A percentile compares a stretch with the other conserved stretches of the same genome.
phyloP scores from a whole-genome alignment of 1,140 invertebrate species.

The Drosophila azteca region DNA sequence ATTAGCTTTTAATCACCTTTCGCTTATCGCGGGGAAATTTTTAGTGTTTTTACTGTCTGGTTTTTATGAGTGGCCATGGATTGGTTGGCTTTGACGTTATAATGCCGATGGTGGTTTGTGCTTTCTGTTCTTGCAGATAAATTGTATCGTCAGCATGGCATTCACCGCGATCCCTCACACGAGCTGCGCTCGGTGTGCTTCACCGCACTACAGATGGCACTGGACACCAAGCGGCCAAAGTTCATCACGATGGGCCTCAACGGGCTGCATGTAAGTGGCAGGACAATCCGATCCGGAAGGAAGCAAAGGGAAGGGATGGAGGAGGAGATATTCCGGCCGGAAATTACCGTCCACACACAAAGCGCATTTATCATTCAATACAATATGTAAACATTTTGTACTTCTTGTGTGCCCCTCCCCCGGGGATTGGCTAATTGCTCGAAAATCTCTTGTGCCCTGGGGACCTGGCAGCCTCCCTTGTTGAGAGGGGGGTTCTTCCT shows the following conservation, averaged over 20 bases:
- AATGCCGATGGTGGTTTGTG: neutral
- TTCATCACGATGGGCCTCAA: constrained; percentile 91
- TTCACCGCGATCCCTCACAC: constrained; percentile 91
- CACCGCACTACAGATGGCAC: constrained; percentile 91
- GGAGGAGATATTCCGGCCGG: constrained; percentile 34
- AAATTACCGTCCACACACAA: constrained; percentile 34
- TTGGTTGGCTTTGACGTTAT: too few species aligned
- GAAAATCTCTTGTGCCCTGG: too few species aligned
- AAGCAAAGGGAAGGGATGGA: neutral
- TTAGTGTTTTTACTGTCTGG: constrained; percentile 11
- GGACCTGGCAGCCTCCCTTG: too few species aligned
- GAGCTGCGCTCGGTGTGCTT: constrained; percentile 93
- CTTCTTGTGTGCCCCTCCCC: too few species aligned
- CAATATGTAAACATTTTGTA: constrained; percentile 2
- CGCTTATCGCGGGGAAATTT: constrained; percentile 19
- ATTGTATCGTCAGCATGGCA: constrained; percentile 91
- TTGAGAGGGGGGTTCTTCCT: too few species aligned
- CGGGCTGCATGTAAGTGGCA: constrained; percentile 91
- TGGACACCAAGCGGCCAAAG: constrained; percentile 94
- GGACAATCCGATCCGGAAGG: constrained; percentile 40
- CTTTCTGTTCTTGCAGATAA: constrained; percentile 87
- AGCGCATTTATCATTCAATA: constrained; percentile 41
- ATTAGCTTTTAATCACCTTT: constrained; percentile 15
- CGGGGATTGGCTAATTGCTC: neutral
- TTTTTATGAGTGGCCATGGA: constrained; percentile 5